Evolutionary conservation across 1,140 invertebrate species (phyloP).

Genomic region (Chionoecetes opilio): DNA sequence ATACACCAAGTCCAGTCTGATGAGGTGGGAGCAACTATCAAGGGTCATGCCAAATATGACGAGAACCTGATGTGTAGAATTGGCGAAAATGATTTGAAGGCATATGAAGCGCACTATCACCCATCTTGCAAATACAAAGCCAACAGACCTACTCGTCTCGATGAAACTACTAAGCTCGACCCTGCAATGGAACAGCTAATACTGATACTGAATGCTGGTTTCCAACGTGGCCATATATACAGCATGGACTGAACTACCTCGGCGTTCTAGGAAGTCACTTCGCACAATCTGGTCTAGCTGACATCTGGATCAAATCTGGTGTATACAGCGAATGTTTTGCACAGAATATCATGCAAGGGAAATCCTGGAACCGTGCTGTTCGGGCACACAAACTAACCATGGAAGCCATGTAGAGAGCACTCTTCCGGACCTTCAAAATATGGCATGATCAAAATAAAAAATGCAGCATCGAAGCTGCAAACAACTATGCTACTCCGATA

Average conservation of each 20-base stretch:
- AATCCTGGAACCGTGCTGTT: neutral
- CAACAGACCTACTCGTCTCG: too few species aligned
- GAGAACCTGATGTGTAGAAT: too few species aligned
- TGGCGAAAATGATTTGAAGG: too few species aligned
- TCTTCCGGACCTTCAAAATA: neutral
- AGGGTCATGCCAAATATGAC: too few species aligned
- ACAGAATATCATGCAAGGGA: neutral
- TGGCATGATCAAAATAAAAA: neutral
- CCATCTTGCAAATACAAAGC: too few species aligned
- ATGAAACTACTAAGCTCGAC: too few species aligned
- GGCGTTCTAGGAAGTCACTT: neutral
- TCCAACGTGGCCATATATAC: too few species aligned
- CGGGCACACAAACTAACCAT: neutral
- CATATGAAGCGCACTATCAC: too few species aligned
- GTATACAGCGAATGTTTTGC: neutral
- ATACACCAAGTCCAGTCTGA: too few species aligned
- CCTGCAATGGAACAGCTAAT: too few species aligned
- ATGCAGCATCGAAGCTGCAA: neutral
- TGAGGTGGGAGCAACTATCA: too few species aligned
- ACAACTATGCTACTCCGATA: neutral
- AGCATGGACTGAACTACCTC: slow-evolving; percentile 22
- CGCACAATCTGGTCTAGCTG: neutral
- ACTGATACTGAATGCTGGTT: too few species aligned
- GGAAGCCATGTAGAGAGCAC: neutral
- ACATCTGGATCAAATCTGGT: neutral